Base-by-base conservation (phyloP, 2,797 vertebrate species). In the Otolemur crassicaudatus region DNA sequence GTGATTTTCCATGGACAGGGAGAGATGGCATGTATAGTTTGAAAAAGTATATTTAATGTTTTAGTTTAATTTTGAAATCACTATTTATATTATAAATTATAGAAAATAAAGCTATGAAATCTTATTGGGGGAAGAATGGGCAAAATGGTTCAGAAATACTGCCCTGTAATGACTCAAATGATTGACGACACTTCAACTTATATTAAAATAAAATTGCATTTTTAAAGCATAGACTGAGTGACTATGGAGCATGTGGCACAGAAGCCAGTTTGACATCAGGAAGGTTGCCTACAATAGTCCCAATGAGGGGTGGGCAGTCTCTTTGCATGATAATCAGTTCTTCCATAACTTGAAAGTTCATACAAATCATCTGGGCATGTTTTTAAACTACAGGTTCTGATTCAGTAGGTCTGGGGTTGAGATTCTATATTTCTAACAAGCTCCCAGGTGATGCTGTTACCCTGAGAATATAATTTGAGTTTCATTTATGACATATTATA, bases 81-180 rank as follows among this genome's bases (percentile, higher is more conserved):
- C 34, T 76, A 29, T 91, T 95, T 31, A 61, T 81, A 95, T 70
- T 85, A 46, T 29, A 87, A 87, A n/a, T 16, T 63, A 82, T 67
- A 79, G 76, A 89, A 94, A 97, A 90, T 84, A 95, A 95, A 96
- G 53, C 43, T 79, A 43, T 76, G n/a, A 65, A 96, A 76, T 88
- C 53, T 63, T 70, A 19, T 34, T 70, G n/a, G 67, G 67, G 40
- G 25, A 79, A 91, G 72, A 70, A 58, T 29, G 60, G 58, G 40
- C 49, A 72, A 73, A 91, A 76, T 86, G 58, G 25, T 88, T 95
- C n/a, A 77, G 72, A 92, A 85, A 72, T 20, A 72, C 46, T 88
- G 9, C 29, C 88, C 61, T 79, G 2, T 86, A 53, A 87, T 92
- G 86, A 67, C 61, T 81, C 46, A 96, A 97, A 81, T 46, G 83